Conservation (phyloP, 2,113 vertebrate species). For the Eubucco bourcierii region DNA sequence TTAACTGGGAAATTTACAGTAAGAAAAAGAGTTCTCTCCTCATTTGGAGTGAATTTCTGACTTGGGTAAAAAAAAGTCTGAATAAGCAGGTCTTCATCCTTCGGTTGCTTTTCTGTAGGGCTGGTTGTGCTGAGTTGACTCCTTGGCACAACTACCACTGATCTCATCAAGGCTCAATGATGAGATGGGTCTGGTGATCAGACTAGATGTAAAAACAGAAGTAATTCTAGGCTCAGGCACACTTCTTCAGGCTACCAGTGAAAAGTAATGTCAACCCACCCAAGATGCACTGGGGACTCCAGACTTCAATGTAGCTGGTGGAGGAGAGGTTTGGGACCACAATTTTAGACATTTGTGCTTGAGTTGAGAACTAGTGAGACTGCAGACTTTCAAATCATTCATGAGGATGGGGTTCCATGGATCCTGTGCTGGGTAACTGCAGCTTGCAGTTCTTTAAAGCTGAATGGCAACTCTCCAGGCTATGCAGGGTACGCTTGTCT, state of each 20-base stretch:
- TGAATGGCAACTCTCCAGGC: neutral
- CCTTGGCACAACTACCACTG: neutral
- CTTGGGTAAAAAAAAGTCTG: neutral
- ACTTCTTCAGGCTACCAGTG: neutral
- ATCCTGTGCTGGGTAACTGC: neutral
- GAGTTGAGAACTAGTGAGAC: neutral
- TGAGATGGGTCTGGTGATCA: neutral
- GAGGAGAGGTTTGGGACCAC: neutral
- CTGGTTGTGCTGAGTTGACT: neutral
- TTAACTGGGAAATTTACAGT: neutral
- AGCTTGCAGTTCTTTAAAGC: neutral
- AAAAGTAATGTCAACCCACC: neutral
- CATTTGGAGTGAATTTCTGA: neutral
- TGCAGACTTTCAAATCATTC: neutral
- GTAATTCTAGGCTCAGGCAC: fast-evolving
- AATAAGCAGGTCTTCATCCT: neutral
- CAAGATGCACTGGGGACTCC: neutral
- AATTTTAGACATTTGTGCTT: neutral
- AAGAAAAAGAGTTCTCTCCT: neutral
- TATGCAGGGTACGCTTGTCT: neutral
- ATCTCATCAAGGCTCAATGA: neutral
- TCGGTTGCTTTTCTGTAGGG: neutral
- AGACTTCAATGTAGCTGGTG: neutral
- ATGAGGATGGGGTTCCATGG: no score
- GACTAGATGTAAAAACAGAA: neutral